Evolutionary conservation across 2,888 invertebrate genomes (phyloP), one percentile per base, ranked within the genome.

Genomic region (Campaea margaritaria): DNA sequence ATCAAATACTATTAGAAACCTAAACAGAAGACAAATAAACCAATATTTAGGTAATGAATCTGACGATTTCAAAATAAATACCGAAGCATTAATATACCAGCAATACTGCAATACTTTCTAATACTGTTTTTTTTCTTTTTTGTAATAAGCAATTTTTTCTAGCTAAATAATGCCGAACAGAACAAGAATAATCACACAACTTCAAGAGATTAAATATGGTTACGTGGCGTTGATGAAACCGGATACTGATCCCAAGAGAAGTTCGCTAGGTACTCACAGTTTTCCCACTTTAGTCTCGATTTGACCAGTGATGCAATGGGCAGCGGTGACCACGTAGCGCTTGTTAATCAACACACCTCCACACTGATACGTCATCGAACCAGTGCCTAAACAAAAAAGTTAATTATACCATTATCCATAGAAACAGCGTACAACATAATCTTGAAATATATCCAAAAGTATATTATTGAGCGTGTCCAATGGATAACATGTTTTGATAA

Each of bases 271-370:
- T 69, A 93, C 94, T 93, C 85, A 95, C 94, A 94, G 67, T 75
- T 81, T 89, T 42, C 93, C 93, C 15, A 93, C 89, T 64, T 87
- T 86, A 3, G 64, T 76, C 62, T 89, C 85, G 12, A 93, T 85
- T 8, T 85, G 87, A 16, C 93, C 94, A 5, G 83, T 85, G 8
- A 94, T 91, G 69, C 95, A 95, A 74, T 95, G 95, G 0, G 94
- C 95, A 0, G 95, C 95, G 0, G 95, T 94, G 62, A 95, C 68
- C 0, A 94, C 83, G 54, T 94, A 94, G 0, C 93, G 88, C 45
- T 85, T 86, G 73, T 93, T 94, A 58, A 95, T 90, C 48, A 95
- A 76, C 0, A 93, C 93, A 0, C 94, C 95, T n/a, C 94, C 94
- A 70, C 95, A 95, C 64, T 94, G 93, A 64, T 93, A 94, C 0